Evolutionary conservation across 2,888 invertebrate species (phyloP), one percentile per base, ranked within the genome.

Genomic region (Ochropacha duplaris): DNA sequence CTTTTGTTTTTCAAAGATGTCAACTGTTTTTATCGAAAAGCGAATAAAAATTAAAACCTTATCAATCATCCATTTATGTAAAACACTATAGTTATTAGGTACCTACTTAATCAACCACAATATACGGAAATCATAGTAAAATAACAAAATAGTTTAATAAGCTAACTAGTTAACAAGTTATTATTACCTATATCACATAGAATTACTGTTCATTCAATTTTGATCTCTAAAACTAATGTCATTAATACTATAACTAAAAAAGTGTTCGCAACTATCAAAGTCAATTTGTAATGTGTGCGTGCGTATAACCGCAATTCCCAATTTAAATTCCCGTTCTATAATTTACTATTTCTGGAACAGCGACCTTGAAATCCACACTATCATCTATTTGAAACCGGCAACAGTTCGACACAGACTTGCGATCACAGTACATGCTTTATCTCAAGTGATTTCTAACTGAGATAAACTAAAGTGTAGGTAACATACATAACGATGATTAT

Each of bases 401-500:
- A 44, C 36, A 36, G 36, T 36, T 36, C n/a, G 6, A 36, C 36
- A 36, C 4, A 44, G 44, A 19, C 44, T 36, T n/a, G 36, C 9
- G 19, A 19, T 9, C 44, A 44, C 19, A 19, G 19, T 9, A 44
- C 44, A 19, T 19, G 44, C 19, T 19, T 44, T 44, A 44, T 44
- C 44, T 44, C 19, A 19, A 44, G 44, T 44, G 44, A 44, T 44
- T 44, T 16, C 14, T 9, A 19, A 19, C 22, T 34, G 34, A 52
- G 52, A 52, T 52, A 52, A 52, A 31, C 5, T 8, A 9, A 52
- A 52, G 52, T 52, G 19, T 39, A 49, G 26, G n/a, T n/a, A 22
- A 24, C n/a, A n/a, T 31, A 49, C 26, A 24, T 22, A 50, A 50
- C 36, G 50, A 22, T 61, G 64, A 64, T 67, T 64, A 55, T 57